These are phyloP conservation scores for Littorina saxatilis DNA, from an alignment of 1,140 invertebrate species.

Conservation along the genomic window DNA sequence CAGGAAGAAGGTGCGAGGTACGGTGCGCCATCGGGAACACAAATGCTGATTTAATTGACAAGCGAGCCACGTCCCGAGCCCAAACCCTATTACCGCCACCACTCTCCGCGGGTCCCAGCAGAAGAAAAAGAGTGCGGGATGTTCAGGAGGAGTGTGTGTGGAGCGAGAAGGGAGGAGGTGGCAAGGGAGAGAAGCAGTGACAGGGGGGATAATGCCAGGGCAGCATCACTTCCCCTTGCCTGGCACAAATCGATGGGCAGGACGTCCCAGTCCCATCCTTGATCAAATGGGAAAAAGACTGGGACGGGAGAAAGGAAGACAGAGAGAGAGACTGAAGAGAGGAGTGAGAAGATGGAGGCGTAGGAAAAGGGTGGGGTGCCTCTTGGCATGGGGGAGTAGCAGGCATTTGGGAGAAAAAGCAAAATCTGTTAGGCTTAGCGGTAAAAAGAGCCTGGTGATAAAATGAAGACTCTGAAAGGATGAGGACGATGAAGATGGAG, in stretches of 20 bases:
- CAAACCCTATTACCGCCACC: slow-evolving; percentile 29
- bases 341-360: background rate
- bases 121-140: slow-evolving; percentile 15
- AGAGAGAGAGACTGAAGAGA: background rate
- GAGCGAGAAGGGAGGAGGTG: no score
- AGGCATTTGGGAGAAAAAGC: no score
- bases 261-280: slow-evolving; percentile 8
- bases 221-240: slow-evolving; percentile 3
- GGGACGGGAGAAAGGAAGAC: background rate
- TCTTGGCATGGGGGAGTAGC: no score
- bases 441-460: no score
- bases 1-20: no score
- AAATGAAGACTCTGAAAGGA: no score
- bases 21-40: background rate
- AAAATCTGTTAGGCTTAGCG: no score
- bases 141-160: slow-evolving; percentile 8
- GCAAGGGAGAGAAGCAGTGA: background rate
- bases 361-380: slow-evolving; percentile 3
- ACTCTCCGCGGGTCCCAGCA: background rate
- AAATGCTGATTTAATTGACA: slow-evolving; percentile 30
- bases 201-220: slow-evolving; percentile 16
- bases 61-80: slow-evolving; percentile 25
- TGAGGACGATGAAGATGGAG: no score
- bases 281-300: background rate
- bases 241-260: slow-evolving; percentile 3